A percentile compares a stretch with the other conserved stretches of the same genome.
Evolutionary conservation across 1,140 invertebrate species (phyloP).

Genomic region (Drosophila lini): DNA sequence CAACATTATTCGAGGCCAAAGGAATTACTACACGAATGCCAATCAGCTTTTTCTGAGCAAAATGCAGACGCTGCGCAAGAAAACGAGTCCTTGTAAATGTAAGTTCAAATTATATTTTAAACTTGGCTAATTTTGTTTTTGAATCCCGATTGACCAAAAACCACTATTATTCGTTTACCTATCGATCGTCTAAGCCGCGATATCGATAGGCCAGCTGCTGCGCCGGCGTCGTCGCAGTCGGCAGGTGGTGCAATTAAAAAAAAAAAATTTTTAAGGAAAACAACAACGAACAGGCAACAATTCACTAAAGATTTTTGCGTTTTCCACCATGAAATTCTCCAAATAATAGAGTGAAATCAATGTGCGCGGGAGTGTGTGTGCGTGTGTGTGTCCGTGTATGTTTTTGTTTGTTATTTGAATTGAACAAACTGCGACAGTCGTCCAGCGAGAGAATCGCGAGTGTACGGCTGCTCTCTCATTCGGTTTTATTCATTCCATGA

Average conservation of each 20-base stretch:
- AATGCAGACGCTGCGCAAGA: constrained; percentile 95
- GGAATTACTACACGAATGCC: constrained; percentile 67
- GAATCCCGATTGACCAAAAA: constrained; percentile 1
- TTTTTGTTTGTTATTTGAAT: constrained; percentile 56
- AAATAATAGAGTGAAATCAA: constrained; percentile 73
- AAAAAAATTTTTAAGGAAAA: constrained; percentile 10
- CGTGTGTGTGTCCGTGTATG: constrained; percentile 21
- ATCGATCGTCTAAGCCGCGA: background rate
- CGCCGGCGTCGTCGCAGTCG: constrained; percentile 66
- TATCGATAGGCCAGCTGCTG: constrained; percentile 61
- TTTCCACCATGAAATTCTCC: constrained; percentile 43
- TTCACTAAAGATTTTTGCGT: constrained; percentile 13
- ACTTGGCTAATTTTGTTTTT: background rate
- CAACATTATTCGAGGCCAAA: constrained; percentile 67
- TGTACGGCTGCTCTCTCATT: constrained; percentile 41
- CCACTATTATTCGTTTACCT: no score
- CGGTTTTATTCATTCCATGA: constrained; percentile 66
- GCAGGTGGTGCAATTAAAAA: constrained; percentile 69
- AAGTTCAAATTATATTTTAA: constrained; percentile 84
- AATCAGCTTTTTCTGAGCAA: constrained; percentile 75
- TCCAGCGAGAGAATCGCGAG: constrained; percentile 23
- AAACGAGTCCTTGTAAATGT: constrained; percentile 95
- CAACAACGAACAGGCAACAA: constrained; percentile 13
- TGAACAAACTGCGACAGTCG: constrained; percentile 55
- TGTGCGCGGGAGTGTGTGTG: constrained; percentile 34